Evolutionary conservation across 30 jellyfish, hydroid and myxozoan species (phyloP).

Genomic region (Chrysaora quinquecirrha): DNA sequence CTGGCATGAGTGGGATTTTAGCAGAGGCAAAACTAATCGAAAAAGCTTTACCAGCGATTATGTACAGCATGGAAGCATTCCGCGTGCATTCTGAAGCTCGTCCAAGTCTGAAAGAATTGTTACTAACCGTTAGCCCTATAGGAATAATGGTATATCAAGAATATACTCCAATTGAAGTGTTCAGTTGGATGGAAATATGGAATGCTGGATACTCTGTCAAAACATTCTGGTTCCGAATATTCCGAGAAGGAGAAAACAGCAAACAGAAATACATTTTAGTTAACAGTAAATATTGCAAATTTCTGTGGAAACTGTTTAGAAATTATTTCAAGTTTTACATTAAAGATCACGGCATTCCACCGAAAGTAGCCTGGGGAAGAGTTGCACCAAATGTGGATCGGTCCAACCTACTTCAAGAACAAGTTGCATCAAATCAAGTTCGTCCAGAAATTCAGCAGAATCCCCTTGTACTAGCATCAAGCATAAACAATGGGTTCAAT

Average conservation of each 20-base stretch:
- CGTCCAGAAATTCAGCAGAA: conserved; percentile 16
- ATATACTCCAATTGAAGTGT: conserved; percentile 49
- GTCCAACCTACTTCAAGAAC: conserved; percentile 59
- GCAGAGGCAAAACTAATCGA: conserved; percentile 84
- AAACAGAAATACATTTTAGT: conserved; percentile 74
- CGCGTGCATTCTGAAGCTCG: conserved; percentile 89
- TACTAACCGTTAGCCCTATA: conserved; percentile 70
- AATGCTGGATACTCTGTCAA: conserved; percentile 77
- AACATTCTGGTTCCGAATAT: conserved; percentile 81
- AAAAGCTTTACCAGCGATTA: conserved; percentile 49
- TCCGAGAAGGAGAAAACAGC: conserved; percentile 88
- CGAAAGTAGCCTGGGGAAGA: conserved; percentile 90
- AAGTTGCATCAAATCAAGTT: not conserved
- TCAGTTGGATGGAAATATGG: conserved; percentile 93
- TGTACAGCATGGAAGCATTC: conserved; percentile 74
- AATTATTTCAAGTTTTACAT: conserved; percentile 72
- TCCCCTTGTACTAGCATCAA: conserved; percentile 5
- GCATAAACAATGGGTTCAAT: not conserved
- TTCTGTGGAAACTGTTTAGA: conserved; percentile 79
- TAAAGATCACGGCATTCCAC: conserved; percentile 81
- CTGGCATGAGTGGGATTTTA: conserved; percentile 73
- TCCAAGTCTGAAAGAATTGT: conserved; percentile 65
- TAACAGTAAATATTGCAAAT: conserved; percentile 54
- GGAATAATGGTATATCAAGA: conserved; percentile 81
- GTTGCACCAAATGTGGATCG: conserved; percentile 89